phyloP scores from a whole-genome alignment of 2,888 invertebrate species.

The Sphaerophoria rueppellii region DNA sequence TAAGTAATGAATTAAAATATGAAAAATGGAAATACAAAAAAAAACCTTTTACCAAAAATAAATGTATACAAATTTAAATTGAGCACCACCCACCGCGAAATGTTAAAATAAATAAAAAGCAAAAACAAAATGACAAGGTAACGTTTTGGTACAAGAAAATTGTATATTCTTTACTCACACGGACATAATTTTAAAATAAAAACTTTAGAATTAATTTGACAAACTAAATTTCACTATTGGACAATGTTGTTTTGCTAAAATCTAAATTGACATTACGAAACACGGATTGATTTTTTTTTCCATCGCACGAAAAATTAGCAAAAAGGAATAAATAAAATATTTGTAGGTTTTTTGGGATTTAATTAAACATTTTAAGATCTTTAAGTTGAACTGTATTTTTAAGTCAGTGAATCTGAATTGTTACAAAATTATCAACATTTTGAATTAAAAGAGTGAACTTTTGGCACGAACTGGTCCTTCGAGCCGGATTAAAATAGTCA shows the following conservation, averaged over 20 bases:
- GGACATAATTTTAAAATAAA: conserved; percentile 43
- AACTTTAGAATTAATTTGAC: conserved; percentile 9
- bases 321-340: conserved; percentile 3
- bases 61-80: neutral
- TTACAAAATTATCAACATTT: neutral
- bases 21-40: neutral
- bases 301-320: conserved; percentile 22
- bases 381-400: too few relatives aligned
- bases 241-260: conserved; percentile 24
- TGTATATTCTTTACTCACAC: conserved; percentile 68
- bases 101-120: conserved; percentile 19
- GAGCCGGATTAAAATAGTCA: neutral
- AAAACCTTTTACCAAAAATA: conserved; percentile 37
- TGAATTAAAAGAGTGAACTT: too few relatives aligned
- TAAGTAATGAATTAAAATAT: neutral
- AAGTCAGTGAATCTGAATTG: neutral
- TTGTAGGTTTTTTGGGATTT: neutral
- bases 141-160: conserved; percentile 23
- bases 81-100: conserved; percentile 49
- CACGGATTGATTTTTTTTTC: too few relatives aligned
- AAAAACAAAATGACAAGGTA: conserved; percentile 17
- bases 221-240: conserved; percentile 39
- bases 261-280: too few relatives aligned
- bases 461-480: neutral
- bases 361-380: too few relatives aligned